Evolutionary conservation across 2,113 vertebrate genomes (phyloP), one percentile per base, ranked within the genome.

Genomic region (Sphyrna mokarran): DNA sequence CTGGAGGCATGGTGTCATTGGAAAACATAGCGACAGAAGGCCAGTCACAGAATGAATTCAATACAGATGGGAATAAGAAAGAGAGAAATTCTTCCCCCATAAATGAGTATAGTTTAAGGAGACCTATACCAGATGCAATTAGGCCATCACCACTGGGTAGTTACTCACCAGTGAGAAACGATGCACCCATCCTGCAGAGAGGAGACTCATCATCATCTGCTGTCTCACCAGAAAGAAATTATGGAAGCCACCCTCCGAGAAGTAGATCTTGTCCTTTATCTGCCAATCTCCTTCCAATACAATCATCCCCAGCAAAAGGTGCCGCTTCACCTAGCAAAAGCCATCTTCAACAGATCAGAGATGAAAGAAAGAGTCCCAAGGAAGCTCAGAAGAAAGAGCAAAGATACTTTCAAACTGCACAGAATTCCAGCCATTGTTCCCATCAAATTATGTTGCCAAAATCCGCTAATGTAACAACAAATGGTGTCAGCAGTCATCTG

Each of bases 91-190:
- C 68, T 54, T 54, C 70, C 33, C 68, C 68, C 68, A 95, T 95
- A 95, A 95, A 33, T 96, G 97, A 95, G 22, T 95, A 96, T 37
- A 58, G 96, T 40, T 78, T 66, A 40, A 86, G n/a, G 83, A 95
- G 91, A 54, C 96, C 96, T 0, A 97, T 96, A 10, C 98, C 98
- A 0, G 98, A 98, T 68, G 97, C 98, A n/a, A 98, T 98, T 0
- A 98, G 99, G 0, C 99, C 98, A 0, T 99, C 99, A 0, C 99
- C 99, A 0, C 97, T 99, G 48, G 99, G 99, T 66, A 99, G 99
- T 96, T 99, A 99, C 96, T 99, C 99, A 16, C 99, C 99, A 0
- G 97, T 98, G 37, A 98, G 97, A 29, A 98, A 98, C 96, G 97
- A 97, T 20, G 97, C 97, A 86, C 97, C 97, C 96, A 98, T 98